Evolutionary conservation across 2,888 invertebrate species (phyloP).

Genomic region (Craniophora ligustri): DNA sequence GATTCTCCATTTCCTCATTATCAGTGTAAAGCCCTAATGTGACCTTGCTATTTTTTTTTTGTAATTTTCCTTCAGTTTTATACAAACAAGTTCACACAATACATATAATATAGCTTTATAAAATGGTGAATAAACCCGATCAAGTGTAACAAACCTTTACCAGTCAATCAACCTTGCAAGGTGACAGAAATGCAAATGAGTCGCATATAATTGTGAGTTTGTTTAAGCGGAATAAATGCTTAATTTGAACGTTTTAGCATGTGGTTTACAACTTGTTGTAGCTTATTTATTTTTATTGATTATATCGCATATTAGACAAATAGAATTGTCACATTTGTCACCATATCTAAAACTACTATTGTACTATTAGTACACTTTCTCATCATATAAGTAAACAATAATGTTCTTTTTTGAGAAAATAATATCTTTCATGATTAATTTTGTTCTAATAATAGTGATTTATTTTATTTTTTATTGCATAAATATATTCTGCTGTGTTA

Average conservation of each 20-base stretch:
- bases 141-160: constrained; percentile 19
- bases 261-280: background rate
- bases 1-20: too few relatives aligned
- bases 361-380: too few relatives aligned
- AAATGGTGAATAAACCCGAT: background rate
- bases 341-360: too few relatives aligned
- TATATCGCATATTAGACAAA: too few relatives aligned
- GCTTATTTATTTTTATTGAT: background rate
- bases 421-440: too few relatives aligned
- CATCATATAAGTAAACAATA: too few relatives aligned
- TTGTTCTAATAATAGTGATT: too few relatives aligned
- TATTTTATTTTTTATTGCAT: too few relatives aligned
- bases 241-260: background rate
- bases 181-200: constrained; percentile 44
- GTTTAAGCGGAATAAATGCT: constrained; percentile 25
- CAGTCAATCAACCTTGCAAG: constrained; percentile 43
- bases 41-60: background rate
- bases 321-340: too few relatives aligned
- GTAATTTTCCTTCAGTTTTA: background rate
- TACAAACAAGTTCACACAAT: background rate
- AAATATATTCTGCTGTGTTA: too few relatives aligned
- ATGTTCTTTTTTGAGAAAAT: too few relatives aligned
- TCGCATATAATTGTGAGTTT: constrained; percentile 7
- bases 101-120: background rate
- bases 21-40: too few relatives aligned